Base-by-base conservation (phyloP, 2,797 vertebrate species). In the Amphiprion clarkii region DNA sequence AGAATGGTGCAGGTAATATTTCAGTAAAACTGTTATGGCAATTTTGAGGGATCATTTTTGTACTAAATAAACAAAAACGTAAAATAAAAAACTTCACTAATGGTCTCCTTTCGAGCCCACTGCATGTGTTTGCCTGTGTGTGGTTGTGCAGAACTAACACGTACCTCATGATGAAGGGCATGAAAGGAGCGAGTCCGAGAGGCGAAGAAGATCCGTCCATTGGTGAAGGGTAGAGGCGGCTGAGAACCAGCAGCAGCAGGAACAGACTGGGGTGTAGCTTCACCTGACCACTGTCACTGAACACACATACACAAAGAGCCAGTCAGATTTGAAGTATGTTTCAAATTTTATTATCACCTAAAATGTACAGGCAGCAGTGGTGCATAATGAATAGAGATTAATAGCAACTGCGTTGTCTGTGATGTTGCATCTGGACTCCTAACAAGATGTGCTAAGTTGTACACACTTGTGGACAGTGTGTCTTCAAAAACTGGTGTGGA, bases 211-310 rank as follows among this genome's bases (percentile, higher is more conserved):
- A 95, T 54, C 97, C 97, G 5, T 99, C 97, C 98, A 99, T 98
- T 0, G 98, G 97, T 61, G 98, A 99, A 0, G 97, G 98, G 93
- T 98, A 99, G 58, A 99, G 95, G 33, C 96, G 95, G 62, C 96
- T 96, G 89, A 98, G 93, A 59, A 99, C 96, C 90, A 99, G 90
- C 74, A 99, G 95, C 68, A 99, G 88, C 79, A 99, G 91, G 84
- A 98, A 99, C 74, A 99, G 92, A 85, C 95, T 97, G 66, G 98
- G 96, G 70, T 98, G 96, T 48, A 96, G 95, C 87, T 95, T 97
- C 61, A 96, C 90, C 39, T 93, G 92, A 16, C 95, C 95, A 1
- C 93, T 94, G 81, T 93, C 91, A 87, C 95, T 96, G 44, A 25
- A 81, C 68, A 88, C 49, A 83, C 6, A 82, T 31, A 86, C 2